Evolutionary conservation across 2,113 vertebrate genomes (phyloP).

Genomic region (Pionites leucogaster): DNA sequence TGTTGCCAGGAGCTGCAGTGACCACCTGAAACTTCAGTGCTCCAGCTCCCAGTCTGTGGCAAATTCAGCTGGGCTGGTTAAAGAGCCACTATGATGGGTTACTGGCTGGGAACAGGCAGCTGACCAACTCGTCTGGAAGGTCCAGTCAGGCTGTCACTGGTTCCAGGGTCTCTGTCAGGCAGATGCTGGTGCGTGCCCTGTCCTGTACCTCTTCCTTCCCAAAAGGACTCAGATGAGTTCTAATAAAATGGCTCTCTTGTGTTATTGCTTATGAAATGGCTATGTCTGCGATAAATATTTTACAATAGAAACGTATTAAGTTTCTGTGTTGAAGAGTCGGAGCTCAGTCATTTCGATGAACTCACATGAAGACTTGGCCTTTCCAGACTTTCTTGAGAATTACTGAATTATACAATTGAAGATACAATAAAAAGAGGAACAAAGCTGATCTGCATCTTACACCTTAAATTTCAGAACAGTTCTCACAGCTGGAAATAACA

Average conservation of each 20-base stretch:
- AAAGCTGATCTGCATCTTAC: not conserved
- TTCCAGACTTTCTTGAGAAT: not conserved
- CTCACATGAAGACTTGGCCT: not conserved
- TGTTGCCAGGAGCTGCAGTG: not conserved
- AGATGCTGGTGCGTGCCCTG: not conserved
- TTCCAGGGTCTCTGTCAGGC: not conserved
- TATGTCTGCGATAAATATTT: not conserved
- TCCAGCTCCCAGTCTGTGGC: too few relatives aligned
- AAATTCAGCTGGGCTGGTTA: not conserved
- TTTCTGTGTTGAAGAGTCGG: not conserved
- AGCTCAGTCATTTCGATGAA: not conserved
- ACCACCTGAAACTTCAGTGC: not conserved
- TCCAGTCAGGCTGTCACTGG: not conserved
- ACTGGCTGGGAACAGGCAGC: not conserved
- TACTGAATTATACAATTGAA: not conserved
- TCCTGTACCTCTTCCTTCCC: not conserved
- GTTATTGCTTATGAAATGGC: not conserved
- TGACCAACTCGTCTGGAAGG: fast-evolving
- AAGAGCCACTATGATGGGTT: not conserved
- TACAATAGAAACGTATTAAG: not conserved
- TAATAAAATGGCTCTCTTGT: not conserved
- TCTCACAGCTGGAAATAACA: not conserved
- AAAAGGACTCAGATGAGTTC: not conserved
- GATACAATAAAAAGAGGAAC: not conserved
- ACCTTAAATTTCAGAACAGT: not conserved